Evolutionary conservation across 2,797 vertebrate species (phyloP).

Genomic region (Pseudocheirus occidentalis): DNA sequence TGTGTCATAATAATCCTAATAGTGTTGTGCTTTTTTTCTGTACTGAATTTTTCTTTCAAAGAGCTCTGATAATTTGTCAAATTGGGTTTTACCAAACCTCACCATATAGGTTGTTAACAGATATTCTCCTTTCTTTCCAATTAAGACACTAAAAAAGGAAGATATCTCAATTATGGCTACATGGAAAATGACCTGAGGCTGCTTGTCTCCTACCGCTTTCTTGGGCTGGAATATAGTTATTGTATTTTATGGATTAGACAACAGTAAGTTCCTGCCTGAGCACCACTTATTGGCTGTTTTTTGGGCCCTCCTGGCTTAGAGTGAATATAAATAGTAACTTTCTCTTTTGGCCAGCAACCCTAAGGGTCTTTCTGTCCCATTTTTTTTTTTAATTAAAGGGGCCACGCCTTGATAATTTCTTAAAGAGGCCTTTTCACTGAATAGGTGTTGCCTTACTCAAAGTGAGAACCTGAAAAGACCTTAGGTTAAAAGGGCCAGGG

Average conservation of each 20-base stretch:
- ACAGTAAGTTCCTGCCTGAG: too few relatives aligned
- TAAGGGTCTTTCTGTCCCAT: too few relatives aligned
- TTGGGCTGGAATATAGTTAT: background rate
- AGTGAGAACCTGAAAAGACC: too few relatives aligned
- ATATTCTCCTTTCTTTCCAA: background rate
- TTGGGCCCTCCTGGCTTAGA: too few relatives aligned
- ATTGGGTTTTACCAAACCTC: constrained; percentile 13
- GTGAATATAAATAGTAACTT: too few relatives aligned
- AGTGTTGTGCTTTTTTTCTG: background rate
- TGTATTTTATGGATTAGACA: background rate
- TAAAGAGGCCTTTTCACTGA: too few relatives aligned
- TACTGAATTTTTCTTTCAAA: constrained; percentile 4
- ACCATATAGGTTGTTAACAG: background rate
- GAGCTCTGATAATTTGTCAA: constrained; percentile 29
- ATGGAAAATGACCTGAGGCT: background rate
- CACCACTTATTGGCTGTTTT: too few relatives aligned
- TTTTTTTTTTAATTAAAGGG: too few relatives aligned
- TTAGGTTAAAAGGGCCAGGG: too few relatives aligned
- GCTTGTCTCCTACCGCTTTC: background rate
- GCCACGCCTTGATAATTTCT: too few relatives aligned
- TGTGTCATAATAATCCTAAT: background rate
- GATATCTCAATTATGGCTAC: background rate
- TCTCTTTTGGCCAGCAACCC: too few relatives aligned
- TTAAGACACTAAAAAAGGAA: background rate
- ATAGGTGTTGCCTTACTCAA: too few relatives aligned